phyloP scores from a whole-genome alignment of 2,888 invertebrate genomes.

The Periphyllus acericola region DNA sequence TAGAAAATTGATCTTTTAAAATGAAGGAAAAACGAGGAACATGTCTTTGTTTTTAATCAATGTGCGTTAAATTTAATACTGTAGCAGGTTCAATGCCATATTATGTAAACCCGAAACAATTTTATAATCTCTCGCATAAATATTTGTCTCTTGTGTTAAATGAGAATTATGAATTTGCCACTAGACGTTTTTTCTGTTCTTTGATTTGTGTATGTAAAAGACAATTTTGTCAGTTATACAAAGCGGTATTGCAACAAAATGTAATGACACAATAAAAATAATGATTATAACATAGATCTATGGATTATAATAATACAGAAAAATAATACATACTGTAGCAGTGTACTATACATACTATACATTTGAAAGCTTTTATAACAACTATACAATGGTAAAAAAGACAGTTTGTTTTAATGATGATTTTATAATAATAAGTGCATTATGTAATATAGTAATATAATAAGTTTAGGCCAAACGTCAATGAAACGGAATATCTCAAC shows the following conservation, averaged over 20 bases:
- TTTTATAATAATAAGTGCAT: slow-evolving; percentile 33
- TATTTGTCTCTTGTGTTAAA: neutral
- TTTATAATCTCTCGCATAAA: neutral
- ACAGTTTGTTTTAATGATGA: neutral
- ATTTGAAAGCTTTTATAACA: slow-evolving; percentile 8
- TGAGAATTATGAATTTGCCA: neutral
- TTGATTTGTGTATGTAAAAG: neutral
- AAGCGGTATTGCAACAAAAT: neutral
- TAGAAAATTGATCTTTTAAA: slow-evolving; percentile 48
- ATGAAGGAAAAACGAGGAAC: slow-evolving; percentile 50
- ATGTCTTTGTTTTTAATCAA: slow-evolving; percentile 7
- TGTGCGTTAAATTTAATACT: slow-evolving; percentile 40
- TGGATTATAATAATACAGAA: slow-evolving; percentile 7
- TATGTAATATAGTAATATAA: no score
- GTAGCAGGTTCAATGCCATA: slow-evolving; percentile 36
- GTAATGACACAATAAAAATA: neutral
- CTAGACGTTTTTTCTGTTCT: neutral
- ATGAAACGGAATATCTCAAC: slow-evolving; percentile 17
- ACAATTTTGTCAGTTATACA: neutral
- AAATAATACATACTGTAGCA: neutral
- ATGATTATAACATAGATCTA: no score
- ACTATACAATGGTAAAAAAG: slow-evolving; percentile 3
- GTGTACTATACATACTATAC: neutral
- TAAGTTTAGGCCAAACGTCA: neutral
- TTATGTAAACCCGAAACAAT: no score